phyloP scores from a whole-genome alignment of 2,888 invertebrate species.

The Fabriciana adippe region DNA sequence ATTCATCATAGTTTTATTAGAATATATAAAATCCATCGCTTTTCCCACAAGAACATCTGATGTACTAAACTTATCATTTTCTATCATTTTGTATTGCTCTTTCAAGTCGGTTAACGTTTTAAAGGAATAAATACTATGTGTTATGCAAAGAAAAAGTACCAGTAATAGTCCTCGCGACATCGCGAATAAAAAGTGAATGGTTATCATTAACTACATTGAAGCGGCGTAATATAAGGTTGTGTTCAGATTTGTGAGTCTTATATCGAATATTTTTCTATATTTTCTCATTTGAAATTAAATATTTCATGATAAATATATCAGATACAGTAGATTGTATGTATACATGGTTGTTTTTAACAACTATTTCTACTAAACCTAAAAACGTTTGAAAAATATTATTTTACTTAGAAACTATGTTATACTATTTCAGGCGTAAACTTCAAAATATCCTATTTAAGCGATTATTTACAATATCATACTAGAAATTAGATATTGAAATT shows the following conservation, averaged over 20 bases:
- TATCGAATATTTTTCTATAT: too few species aligned
- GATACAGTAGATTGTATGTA: too few species aligned
- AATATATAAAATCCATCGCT: conserved; percentile 70
- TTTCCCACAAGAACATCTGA: conserved; percentile 62
- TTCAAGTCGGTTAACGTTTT: conserved; percentile 57
- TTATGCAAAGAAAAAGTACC: conserved; percentile 43
- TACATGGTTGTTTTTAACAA: too few species aligned
- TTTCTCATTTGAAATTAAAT: too few species aligned
- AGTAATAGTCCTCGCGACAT: conserved; percentile 34
- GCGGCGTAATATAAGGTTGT: background rate
- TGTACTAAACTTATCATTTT: conserved; percentile 51
- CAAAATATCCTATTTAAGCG: too few species aligned
- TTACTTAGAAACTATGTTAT: too few species aligned
- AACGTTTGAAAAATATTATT: too few species aligned
- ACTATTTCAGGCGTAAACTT: too few species aligned
- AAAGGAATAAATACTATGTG: conserved; percentile 49
- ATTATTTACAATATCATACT: too few species aligned
- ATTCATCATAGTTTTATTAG: conserved; percentile 68
- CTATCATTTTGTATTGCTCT: conserved; percentile 48
- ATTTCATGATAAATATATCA: too few species aligned
- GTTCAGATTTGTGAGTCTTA: background rate
- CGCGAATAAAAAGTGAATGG: conserved; percentile 1
- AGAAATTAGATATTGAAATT: too few species aligned
- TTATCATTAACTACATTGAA: background rate
- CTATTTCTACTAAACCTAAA: too few species aligned